Evolutionary conservation across 2,888 invertebrate genomes (phyloP).

Genomic region (Pachycephus smyrnensis): DNA sequence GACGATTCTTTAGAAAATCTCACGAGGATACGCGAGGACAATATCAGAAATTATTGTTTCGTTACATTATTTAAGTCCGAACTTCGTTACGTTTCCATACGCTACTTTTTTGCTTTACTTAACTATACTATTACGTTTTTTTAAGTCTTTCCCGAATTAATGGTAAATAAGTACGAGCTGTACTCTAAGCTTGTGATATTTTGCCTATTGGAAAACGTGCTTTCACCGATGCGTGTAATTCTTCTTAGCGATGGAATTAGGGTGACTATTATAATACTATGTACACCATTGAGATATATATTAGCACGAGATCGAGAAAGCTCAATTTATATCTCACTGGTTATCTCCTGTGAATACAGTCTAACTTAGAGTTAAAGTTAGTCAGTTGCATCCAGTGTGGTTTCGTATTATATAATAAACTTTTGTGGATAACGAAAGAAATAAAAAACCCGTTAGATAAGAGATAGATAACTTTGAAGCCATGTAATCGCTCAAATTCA

Average conservation of each 20-base stretch:
- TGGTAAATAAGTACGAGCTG: neutral
- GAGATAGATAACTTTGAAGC: conserved; percentile 44
- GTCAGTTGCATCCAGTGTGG: conserved; percentile 23
- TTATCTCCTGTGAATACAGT: neutral
- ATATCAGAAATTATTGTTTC: neutral
- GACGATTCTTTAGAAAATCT: neutral
- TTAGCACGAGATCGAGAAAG: neutral
- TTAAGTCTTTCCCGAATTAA: neutral
- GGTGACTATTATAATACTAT: neutral
- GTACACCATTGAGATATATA: neutral
- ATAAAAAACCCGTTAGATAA: conserved; percentile 36
- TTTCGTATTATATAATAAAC: conserved; percentile 34
- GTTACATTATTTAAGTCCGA: neutral
- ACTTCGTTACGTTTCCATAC: neutral
- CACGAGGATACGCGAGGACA: neutral
- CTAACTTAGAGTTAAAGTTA: neutral
- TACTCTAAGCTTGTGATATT: neutral
- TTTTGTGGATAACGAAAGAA: conserved; percentile 30
- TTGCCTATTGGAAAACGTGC: neutral
- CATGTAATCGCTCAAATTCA: conserved; percentile 53
- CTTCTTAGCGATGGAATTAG: neutral
- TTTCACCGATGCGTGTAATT: neutral
- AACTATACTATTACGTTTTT: neutral
- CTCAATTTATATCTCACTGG: neutral
- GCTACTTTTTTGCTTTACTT: neutral